Percentiles rank a stretch among this genome's conserved stretches.
These are phyloP conservation scores for Oplegnathus fasciatus DNA, from an alignment of 2,113 vertebrate genomes.

Conservation along the genomic window DNA sequence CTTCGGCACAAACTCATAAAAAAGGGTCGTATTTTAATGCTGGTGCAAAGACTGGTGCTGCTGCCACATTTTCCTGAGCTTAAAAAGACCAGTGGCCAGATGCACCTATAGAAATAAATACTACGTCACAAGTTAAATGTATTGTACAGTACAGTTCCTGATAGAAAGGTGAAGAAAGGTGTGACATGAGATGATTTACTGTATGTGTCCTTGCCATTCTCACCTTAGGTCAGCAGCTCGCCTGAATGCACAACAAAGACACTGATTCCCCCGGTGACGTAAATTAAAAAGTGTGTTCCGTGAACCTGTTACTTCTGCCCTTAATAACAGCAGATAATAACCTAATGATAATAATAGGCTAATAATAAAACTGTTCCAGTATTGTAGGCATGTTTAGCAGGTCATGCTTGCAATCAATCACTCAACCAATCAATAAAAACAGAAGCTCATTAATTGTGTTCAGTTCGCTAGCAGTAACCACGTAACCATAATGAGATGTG, in stretches of 20 bases:
- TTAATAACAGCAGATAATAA: constrained; percentile 10
- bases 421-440: background rate
- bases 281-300: constrained; percentile 40
- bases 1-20: background rate
- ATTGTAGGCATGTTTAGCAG: background rate
- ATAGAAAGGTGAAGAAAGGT: background rate
- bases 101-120: background rate
- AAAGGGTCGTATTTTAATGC: background rate
- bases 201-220: background rate
- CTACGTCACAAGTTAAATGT: background rate
- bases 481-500: background rate
- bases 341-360: background rate
- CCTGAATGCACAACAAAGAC: background rate
- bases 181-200: background rate
- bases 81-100: background rate
- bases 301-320: constrained; percentile 22
- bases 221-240: background rate
- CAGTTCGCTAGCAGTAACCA: background rate
- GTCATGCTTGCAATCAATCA: background rate
- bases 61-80: background rate
- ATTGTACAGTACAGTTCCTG: too few relatives aligned
- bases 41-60: background rate
- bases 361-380: background rate
- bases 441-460: background rate
- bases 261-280: constrained; percentile 1